Conservation (phyloP, 2,113 vertebrate species). For the Solea senegalensis region DNA sequence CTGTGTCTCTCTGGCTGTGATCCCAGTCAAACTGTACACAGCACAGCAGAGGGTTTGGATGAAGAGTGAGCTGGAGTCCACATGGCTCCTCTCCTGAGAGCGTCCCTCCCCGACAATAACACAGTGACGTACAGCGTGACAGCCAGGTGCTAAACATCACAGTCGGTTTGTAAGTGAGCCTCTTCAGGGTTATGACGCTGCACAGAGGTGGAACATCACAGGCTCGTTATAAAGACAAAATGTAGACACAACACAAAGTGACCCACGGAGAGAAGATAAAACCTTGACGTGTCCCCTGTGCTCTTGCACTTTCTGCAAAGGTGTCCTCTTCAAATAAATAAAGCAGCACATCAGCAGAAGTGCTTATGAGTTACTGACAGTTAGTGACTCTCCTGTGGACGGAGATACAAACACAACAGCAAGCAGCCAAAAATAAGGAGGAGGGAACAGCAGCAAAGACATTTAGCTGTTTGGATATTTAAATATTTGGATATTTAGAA, state of each 20-base stretch:
- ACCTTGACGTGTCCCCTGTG: background rate
- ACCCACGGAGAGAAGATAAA: background rate
- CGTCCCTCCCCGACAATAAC: background rate
- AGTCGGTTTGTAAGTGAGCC: constrained; percentile 11
- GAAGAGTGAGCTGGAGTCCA: too few relatives aligned
- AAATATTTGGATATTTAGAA: too few relatives aligned
- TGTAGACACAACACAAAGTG: constrained; percentile 35
- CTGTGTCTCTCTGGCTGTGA: constrained; percentile 2
- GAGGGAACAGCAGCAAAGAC: background rate
- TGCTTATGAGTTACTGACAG: background rate
- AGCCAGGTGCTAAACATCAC: background rate
- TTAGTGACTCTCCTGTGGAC: background rate
- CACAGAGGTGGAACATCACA: constrained; percentile 14
- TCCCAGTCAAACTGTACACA: background rate
- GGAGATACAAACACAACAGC: background rate
- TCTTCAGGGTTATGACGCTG: background rate
- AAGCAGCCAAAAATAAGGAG: background rate
- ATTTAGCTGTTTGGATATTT: background rate
- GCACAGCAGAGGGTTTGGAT: too few relatives aligned
- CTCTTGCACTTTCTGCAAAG: constrained; percentile 1
- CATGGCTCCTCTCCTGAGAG: background rate
- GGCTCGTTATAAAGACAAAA: constrained; percentile 15
- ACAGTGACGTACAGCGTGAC: constrained; percentile 10
- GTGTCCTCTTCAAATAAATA: constrained; percentile 6
- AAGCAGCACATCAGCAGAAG: background rate